These are phyloP conservation scores for Stenoptilia bipunctidactyla DNA, from an alignment of 2,888 invertebrate genomes.

Conservation along the genomic window DNA sequence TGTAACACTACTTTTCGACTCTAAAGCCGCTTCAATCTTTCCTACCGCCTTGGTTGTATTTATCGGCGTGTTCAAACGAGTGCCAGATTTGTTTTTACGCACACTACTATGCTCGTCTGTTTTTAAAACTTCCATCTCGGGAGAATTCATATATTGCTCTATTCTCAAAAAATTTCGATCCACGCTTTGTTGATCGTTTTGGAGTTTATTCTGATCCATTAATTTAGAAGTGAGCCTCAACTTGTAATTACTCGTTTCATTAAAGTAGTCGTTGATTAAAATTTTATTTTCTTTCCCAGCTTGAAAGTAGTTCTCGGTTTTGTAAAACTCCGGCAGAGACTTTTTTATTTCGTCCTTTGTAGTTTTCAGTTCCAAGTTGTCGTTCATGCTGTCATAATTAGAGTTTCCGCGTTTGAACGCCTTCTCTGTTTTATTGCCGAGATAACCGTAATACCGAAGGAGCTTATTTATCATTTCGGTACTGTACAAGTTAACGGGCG, in stretches of 20 bases:
- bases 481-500: slow-evolving; percentile 61
- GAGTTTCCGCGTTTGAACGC: slow-evolving; percentile 29
- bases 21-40: slow-evolving; percentile 16
- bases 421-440: slow-evolving; percentile 58
- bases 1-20: slow-evolving; percentile 5
- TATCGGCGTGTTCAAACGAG: slow-evolving; percentile 48
- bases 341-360: slow-evolving; percentile 17
- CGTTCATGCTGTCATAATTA: slow-evolving; percentile 18
- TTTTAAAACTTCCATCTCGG: neutral
- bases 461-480: slow-evolving; percentile 66
- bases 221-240: slow-evolving; percentile 37
- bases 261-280: slow-evolving; percentile 30
- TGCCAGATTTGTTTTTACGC: slow-evolving; percentile 33
- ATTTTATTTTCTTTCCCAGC: slow-evolving; percentile 28
- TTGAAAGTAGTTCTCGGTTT: slow-evolving; percentile 17
- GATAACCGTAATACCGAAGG: slow-evolving; percentile 54
- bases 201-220: slow-evolving; percentile 43
- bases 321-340: slow-evolving; percentile 12
- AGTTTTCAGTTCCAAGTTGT: slow-evolving; percentile 15
- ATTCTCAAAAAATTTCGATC: slow-evolving; percentile 43
- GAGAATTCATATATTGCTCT: slow-evolving; percentile 22
- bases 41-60: slow-evolving; percentile 19
- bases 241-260: slow-evolving; percentile 36
- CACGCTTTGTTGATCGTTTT: slow-evolving; percentile 38
- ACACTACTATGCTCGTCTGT: neutral